Evolutionary conservation across 2,888 invertebrate species (phyloP), one percentile per base, ranked within the genome.

Genomic region (Busseola fusca): DNA sequence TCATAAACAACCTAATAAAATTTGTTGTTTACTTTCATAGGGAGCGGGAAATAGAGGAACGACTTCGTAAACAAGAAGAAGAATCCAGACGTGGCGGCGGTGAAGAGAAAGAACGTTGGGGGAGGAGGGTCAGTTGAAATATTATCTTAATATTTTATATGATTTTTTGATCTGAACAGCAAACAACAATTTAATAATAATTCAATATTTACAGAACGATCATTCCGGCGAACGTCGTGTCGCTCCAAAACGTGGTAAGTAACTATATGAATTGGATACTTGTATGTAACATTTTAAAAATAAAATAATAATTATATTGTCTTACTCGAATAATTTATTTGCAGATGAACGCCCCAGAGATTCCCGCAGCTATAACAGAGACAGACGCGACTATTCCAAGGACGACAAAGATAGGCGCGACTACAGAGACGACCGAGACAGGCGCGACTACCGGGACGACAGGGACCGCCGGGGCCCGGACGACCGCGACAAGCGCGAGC

Each of bases 1-100:
- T n/a, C 30, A 1, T 34, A 63, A 18, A 16, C 30, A 18, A 69
- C 7, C 42, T 80, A 64, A 71, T 58, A 34, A 69, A 16, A 21
- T 5, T 27, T 54, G 5, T 71, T 65, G 59, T 63, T 12, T 64
- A 9, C 34, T 54, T 72, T 59, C 37, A 59, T 30, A 96, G 96
- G 85, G 99, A 99, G 88, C 96, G 98, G 68, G 98, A 98, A 95
- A 99, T 99, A 81, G 99, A 99, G 90, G 98, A 98, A 89, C 97
- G 98, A 83, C 94, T 99, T 64, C 97, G 97, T 45, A 97, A 97
- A 87, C 96, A 96, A 83, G 94, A 94, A 76, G 96, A 96, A 69
- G 95, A 95, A 83, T 89, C 94, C 1, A 90, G 95, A 56, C 92
- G 93, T 64, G 91, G 83, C 3, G 83, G 83, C 3, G 83, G 84